Evolutionary conservation across 92 coral and sea anemone genomes (phyloP), one percentile per base, ranked within the genome.

Genomic region (Epizoanthus stellaris): DNA sequence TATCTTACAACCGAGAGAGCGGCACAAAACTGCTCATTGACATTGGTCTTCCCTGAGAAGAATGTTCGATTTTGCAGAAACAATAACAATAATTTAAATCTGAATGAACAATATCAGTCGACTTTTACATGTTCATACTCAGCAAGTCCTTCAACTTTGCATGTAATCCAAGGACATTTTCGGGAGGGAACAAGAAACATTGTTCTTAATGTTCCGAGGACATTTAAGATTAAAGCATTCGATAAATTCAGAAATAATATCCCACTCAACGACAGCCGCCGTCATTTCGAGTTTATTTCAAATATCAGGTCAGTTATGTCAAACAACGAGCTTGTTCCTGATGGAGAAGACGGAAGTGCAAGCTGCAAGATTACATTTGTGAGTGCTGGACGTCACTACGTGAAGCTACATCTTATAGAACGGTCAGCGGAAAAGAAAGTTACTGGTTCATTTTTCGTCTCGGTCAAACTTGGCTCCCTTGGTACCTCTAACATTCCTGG

Each of bases 101-200:
- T 21, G n/a, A 73, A 49, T n/a, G n/a, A 30, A 17, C 45, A 42
- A 5, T 16, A 19, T 73, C 15, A 9, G 7, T 39, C 43, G 54
- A 40, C 77, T 20, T 73, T 73, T 73, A 45, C 77, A 6, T 73
- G 61, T 73, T 23, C 15, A 21, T 73, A n/a, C 12, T 19, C n/a
- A 19, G 49, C 3, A 43, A 43, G 0, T 43, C 49, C 49, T 43
- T 43, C 49, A 43, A 0, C 7, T 43, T 43, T 43, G 49, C 5
- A 8, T 43, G 3, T 8, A 43, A 43, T 43, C 6, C 0, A 43
- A 43, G 7, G 7, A 43, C 5, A 4, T 5, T 43, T 38, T 70
- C 38, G 30, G 9, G 20, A 40, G 4, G 19, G 23, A 70, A 12
- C 20, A 13, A 53, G 43, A n/a, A 5, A 38, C 0, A 52, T 70